A percentile compares a stretch with the other conserved stretches of the same genome.
phyloP scores from a whole-genome alignment of 2,797 vertebrate species.

The Gila robusta region DNA sequence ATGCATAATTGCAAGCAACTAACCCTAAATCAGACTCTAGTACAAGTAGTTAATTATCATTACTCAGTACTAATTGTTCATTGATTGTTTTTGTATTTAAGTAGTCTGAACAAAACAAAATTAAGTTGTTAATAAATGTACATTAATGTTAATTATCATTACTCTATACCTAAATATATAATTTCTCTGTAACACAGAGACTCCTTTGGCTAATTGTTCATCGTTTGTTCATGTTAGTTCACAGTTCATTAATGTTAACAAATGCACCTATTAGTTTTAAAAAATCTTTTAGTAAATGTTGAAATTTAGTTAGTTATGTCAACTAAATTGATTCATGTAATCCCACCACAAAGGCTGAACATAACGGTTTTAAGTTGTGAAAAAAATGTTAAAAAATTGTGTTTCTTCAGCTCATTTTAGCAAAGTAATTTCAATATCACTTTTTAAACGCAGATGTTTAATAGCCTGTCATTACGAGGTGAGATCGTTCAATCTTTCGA shows the following conservation, averaged over 20 bases:
- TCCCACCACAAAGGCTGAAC: neutral
- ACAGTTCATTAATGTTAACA: neutral
- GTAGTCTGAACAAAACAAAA: no score
- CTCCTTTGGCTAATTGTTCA: neutral
- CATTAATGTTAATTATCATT: neutral
- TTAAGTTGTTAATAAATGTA: no score
- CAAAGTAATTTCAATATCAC: neutral
- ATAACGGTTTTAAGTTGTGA: neutral
- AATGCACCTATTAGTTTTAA: neutral
- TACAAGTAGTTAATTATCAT: no score
- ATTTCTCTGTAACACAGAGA: no score
- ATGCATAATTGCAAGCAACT: neutral
- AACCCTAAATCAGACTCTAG: neutral
- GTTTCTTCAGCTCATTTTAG: neutral
- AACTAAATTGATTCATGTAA: no score
- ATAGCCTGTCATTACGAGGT: neutral
- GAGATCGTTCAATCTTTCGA: neutral
- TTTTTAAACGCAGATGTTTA: neutral
- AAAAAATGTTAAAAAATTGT: neutral
- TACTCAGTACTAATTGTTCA: no score
- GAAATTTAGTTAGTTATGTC: neutral
- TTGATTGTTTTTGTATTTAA: no score
- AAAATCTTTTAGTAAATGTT: neutral
- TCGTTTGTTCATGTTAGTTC: neutral
- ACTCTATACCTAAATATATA: neutral